A percentile compares a stretch with the other conserved stretches of the same genome.
Conservation (phyloP, 2,888 invertebrate genomes). For the Lucinisca nassula region DNA sequence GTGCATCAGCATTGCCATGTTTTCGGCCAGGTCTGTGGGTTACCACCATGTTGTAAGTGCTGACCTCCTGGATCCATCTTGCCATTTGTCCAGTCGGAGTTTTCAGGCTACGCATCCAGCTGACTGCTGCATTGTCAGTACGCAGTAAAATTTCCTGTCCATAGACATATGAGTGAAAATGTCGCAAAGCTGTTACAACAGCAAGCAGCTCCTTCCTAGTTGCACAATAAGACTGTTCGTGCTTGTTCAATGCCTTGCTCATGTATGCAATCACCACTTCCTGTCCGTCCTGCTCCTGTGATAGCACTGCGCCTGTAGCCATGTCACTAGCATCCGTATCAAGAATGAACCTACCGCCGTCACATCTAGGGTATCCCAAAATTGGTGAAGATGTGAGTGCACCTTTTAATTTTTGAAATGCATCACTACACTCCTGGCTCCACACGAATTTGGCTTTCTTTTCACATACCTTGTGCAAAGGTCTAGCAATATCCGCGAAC, state of each 20-base stretch:
- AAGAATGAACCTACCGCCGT: conserved; percentile 54
- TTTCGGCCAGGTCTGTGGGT: conserved; percentile 47
- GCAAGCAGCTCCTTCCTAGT: conserved; percentile 65
- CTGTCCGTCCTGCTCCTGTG: conserved; percentile 62
- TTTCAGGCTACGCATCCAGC: conserved; percentile 59
- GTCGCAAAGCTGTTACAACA: conserved; percentile 60
- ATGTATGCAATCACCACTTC: conserved; percentile 69
- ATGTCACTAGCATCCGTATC: conserved; percentile 70
- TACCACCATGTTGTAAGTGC: conserved; percentile 53
- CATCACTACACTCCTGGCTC: no score
- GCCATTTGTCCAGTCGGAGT: conserved; percentile 52
- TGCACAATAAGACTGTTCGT: conserved; percentile 60
- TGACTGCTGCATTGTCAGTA: conserved; percentile 66
- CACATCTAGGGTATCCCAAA: conserved; percentile 55
- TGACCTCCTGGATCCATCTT: conserved; percentile 55
- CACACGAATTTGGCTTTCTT: no score
- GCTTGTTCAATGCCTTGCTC: conserved; percentile 43
- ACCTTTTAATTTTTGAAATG: no score
- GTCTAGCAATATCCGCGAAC: conserved; percentile 18
- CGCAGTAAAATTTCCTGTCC: conserved; percentile 55
- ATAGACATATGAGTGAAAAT: conserved; percentile 67
- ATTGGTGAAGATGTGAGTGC: conserved; percentile 40
- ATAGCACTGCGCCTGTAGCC: conserved; percentile 68
- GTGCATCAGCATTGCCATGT: conserved; percentile 41
- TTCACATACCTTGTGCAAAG: conserved; percentile 23